Evolutionary conservation across 1,140 invertebrate species (phyloP).

Genomic region (Leptoteleia sp.): DNA sequence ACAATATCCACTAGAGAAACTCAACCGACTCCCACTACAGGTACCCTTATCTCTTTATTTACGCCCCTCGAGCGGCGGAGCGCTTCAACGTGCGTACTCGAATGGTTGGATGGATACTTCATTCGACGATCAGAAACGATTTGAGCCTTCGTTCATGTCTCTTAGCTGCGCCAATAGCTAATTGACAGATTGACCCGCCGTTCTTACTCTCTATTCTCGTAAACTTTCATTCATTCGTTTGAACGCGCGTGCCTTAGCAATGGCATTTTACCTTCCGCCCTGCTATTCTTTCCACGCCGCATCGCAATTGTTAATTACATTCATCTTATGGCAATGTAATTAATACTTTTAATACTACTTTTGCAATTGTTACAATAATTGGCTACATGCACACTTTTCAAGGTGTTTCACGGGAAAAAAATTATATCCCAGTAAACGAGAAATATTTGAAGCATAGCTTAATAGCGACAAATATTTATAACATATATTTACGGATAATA

Average conservation of each 20-base stretch:
- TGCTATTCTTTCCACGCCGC: too few species aligned
- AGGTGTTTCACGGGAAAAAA: too few species aligned
- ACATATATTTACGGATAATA: too few species aligned
- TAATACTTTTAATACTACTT: too few species aligned
- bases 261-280: neutral
- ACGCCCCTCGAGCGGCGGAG: constrained; percentile 67
- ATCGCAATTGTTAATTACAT: too few species aligned
- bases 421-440: too few species aligned
- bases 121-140: constrained; percentile 58
- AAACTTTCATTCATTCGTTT: constrained; percentile 78
- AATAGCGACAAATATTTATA: too few species aligned
- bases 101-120: constrained; percentile 30
- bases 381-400: too few species aligned
- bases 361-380: too few species aligned
- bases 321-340: too few species aligned
- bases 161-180: constrained; percentile 70
- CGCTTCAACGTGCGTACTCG: constrained; percentile 27
- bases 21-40: constrained; percentile 74
- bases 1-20: constrained; percentile 73
- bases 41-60: constrained; percentile 76
- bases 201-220: constrained; percentile 76
- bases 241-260: constrained; percentile 70
- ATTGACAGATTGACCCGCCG: constrained; percentile 78
- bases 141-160: constrained; percentile 64
- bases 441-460: too few species aligned